Evolutionary conservation across 2,797 vertebrate species (phyloP), one percentile per base, ranked within the genome.

Genomic region (Heteromormyrus szaboi): DNA sequence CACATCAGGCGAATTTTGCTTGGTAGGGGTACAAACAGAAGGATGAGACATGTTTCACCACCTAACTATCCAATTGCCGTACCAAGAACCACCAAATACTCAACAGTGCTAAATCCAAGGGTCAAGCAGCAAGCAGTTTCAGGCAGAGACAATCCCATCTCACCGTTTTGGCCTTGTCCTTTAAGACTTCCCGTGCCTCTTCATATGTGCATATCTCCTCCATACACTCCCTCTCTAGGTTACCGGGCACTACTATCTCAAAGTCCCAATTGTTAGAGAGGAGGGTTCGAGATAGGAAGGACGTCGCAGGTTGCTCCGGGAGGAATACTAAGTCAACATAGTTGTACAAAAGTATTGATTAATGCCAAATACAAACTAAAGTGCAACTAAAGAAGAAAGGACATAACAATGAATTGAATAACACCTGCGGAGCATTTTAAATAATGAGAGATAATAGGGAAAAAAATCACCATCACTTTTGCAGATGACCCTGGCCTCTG

Each of bases 241-340:
- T 91, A 7, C 88, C 97, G 0, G 91, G 9, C 0, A 94, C 93
- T 48, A 98, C 51, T 88, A 97, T 0, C 93, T 98, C 97, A 88
- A 98, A 95, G 94, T 98, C 97, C 97, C 96, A 98, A 90, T 92
- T 95, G 93, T 98, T 98, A 88, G 95, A 97, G 68, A 97, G 95
- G 76, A 96, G 95, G 0, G 95, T 91, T 62, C 97, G 96, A 1
- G 94, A 94, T 91, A 98, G 92, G 93, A 97, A 97, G 65, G 92
- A 93, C 33, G 90, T 90, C 0, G 97, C 97, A 0, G 93, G 84
- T 17, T 90, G 89, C 4, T 93, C 89, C 8, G 93, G 93, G 92
- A 97, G 53, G 91, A 97, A 93, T 91, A 96, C 93, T 89, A 90
- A 81, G 2, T 22, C 87, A 68, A 81, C 91, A 93, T 79, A 50